Evolutionary conservation across 2,888 invertebrate genomes (phyloP).

Genomic region (Pilophorus perplexus): DNA sequence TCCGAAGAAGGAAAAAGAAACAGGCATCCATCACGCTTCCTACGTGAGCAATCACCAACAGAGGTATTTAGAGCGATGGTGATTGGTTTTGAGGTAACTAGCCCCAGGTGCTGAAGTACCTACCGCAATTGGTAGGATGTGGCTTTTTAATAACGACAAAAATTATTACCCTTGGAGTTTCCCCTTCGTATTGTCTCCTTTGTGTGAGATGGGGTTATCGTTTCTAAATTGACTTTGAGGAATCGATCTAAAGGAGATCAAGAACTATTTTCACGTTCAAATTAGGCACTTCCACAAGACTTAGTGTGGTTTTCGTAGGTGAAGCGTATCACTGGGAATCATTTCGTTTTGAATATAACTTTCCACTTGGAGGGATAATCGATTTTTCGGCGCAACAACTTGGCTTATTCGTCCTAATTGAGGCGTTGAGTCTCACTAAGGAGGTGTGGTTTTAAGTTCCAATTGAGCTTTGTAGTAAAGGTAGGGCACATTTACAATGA

Average conservation of each 20-base stretch:
- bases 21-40: conserved; percentile 12
- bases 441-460: no score
- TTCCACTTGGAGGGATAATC: no score
- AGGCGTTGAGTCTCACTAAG: no score
- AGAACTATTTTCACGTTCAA: conserved; percentile 7
- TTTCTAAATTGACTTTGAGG: neutral
- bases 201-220: neutral
- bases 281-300: conserved; percentile 14
- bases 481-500: no score
- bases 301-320: conserved; percentile 1
- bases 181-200: conserved; percentile 14
- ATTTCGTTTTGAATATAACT: conserved; percentile 28
- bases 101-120: conserved; percentile 17
- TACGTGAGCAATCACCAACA: conserved; percentile 26
- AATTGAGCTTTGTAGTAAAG: no score
- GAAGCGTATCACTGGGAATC: neutral
- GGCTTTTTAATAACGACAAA: conserved; percentile 21
- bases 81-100: conserved; percentile 29
- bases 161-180: conserved; percentile 9
- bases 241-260: conserved; percentile 8
- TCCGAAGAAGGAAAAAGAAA: neutral
- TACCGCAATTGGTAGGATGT: conserved; percentile 28
- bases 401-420: no score
- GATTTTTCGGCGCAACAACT: no score
- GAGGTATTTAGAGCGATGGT: conserved; percentile 23